phyloP scores from a whole-genome alignment of 2,113 vertebrate genomes.

The Rhegmatorhina hoffmannsi region DNA sequence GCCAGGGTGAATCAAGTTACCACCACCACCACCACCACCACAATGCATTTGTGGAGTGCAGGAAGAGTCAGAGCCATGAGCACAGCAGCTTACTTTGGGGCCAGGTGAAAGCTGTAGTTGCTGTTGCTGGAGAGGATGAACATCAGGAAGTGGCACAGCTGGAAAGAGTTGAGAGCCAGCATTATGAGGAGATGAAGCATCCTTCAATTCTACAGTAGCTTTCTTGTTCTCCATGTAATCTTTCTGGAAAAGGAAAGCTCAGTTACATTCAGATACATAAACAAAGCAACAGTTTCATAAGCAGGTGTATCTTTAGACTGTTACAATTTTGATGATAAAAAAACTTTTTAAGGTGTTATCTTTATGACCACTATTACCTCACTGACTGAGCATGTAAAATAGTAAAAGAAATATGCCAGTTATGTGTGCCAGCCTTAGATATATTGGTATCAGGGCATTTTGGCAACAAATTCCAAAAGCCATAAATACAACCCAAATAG shows the following conservation, averaged over 20 bases:
- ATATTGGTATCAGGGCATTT: neutral
- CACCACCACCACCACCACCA: constrained; percentile 71
- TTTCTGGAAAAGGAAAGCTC: constrained; percentile 74
- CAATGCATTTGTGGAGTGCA: constrained; percentile 74
- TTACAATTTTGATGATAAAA: fast-evolving
- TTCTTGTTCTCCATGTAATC: constrained; percentile 91
- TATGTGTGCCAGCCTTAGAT: neutral
- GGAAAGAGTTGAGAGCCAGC: constrained; percentile 78
- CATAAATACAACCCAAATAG: neutral
- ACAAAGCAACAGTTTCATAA: neutral
- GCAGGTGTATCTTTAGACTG: neutral
- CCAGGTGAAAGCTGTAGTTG: constrained; percentile 78
- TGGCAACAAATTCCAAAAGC: neutral
- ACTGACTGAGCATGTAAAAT: neutral
- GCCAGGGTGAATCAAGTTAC: constrained; percentile 78
- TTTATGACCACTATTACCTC: neutral
- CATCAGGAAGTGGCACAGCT: constrained; percentile 81
- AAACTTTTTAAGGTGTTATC: neutral
- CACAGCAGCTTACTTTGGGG: constrained; percentile 94
- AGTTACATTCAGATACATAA: neutral
- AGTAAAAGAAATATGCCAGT: neutral
- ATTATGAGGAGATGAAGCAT: constrained; percentile 84
- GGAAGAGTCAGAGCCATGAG: constrained; percentile 81
- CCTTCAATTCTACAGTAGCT: constrained; percentile 86
- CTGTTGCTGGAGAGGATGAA: constrained; percentile 79